Conservation (phyloP, 2,888 invertebrate species). For the Eledona agricola region DNA sequence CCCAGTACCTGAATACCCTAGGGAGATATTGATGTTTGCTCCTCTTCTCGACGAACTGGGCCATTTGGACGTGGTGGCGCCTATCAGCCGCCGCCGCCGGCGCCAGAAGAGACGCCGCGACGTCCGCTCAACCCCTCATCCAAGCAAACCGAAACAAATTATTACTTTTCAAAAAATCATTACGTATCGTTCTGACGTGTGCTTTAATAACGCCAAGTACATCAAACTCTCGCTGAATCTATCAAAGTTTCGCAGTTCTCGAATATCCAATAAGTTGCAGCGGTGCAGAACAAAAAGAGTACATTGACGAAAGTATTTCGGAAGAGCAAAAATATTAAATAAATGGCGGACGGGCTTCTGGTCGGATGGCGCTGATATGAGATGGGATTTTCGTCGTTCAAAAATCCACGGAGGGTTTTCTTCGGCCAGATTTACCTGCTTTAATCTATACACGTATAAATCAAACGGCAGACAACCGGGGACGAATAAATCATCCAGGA, state of each 20-base stretch:
- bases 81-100: conserved; percentile 26
- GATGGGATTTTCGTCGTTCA: no score
- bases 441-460: conserved; percentile 27
- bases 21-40: conserved; percentile 25
- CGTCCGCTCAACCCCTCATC: conserved; percentile 17
- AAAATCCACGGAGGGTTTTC: no score
- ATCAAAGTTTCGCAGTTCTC: background rate
- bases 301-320: conserved; percentile 19
- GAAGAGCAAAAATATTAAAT: conserved; percentile 29
- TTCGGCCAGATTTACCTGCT: conserved; percentile 12
- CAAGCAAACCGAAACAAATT: conserved; percentile 18
- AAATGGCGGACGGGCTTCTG: conserved; percentile 16
- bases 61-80: conserved; percentile 28
- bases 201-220: conserved; percentile 11
- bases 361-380: no score
- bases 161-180: conserved; percentile 18
- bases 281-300: conserved; percentile 31
- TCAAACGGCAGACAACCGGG: conserved; percentile 23
- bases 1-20: conserved; percentile 17
- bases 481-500: conserved; percentile 22
- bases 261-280: conserved; percentile 22
- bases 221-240: background rate
- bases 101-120: conserved; percentile 35
- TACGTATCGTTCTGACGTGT: conserved; percentile 18
- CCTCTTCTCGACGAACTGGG: conserved; percentile 15